Evolutionary conservation across 1,140 invertebrate genomes (phyloP).

Genomic region (Gonatopus flavifemur): DNA sequence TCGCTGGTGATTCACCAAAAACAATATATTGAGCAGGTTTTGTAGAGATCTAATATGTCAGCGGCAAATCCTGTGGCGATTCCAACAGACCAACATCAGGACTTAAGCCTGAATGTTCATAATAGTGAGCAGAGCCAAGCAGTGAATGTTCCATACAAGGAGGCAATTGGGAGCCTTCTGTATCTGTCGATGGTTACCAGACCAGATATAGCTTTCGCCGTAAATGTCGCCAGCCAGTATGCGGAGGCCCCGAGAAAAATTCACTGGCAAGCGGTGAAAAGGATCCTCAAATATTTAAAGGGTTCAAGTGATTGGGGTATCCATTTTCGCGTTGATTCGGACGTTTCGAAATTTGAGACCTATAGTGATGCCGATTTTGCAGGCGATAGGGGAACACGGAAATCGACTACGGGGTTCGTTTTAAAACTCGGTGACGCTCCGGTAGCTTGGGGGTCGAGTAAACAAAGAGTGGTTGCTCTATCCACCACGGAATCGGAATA

Average conservation of each 20-base stretch:
- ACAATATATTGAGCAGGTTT: no score
- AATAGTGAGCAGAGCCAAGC: conserved; percentile 4
- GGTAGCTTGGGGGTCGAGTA: conserved; percentile 13
- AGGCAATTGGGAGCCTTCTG: conserved; percentile 44
- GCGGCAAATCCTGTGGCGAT: no score
- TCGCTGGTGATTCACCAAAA: no score
- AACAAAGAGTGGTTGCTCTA: conserved; percentile 17
- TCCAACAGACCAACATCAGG: no score
- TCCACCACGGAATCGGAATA: conserved; percentile 48
- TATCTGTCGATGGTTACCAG: conserved; percentile 40
- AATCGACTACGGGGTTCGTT: conserved; percentile 28
- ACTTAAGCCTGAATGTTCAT: no score
- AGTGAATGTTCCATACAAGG: conserved; percentile 20
- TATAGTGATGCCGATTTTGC: conserved; percentile 51
- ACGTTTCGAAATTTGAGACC: conserved; percentile 17
- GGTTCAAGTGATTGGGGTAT: conserved; percentile 32
- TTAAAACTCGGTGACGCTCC: conserved; percentile 17
- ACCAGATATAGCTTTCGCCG: conserved; percentile 47
- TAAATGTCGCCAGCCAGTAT: conserved; percentile 34
- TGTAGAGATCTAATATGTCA: no score
- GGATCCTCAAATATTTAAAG: conserved; percentile 49
- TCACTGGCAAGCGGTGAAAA: no score
- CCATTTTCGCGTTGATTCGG: conserved; percentile 9
- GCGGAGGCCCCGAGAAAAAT: no score
- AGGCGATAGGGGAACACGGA: conserved; percentile 25